Percentiles rank a stretch among this genome's conserved stretches.
Conservation (phyloP, 2,888 invertebrate species). For the Tortrix viridana region DNA sequence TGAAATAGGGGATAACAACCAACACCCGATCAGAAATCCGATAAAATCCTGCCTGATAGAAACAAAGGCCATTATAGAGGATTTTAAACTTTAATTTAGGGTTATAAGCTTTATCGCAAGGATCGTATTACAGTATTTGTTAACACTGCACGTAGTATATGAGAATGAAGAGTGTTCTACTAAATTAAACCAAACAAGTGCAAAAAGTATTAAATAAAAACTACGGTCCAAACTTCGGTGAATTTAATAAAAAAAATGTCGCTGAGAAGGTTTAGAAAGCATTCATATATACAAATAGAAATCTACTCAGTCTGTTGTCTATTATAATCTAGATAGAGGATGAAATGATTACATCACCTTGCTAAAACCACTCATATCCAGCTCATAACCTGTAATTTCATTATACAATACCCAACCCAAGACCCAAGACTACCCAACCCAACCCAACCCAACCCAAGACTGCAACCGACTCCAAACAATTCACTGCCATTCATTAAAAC, state of each 20-base stretch:
- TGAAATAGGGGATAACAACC: constrained; percentile 41
- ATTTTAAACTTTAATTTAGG: constrained; percentile 52
- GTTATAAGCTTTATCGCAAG: constrained; percentile 44
- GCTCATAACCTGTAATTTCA: not conserved
- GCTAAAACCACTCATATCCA: too few species aligned
- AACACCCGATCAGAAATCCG: constrained; percentile 42
- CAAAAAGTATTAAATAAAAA: too few species aligned
- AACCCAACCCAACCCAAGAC: not conserved
- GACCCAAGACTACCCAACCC: not conserved
- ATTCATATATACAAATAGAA: too few species aligned
- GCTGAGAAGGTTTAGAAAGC: too few species aligned
- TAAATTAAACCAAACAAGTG: too few species aligned
- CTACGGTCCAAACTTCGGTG: too few species aligned
- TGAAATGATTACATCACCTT: too few species aligned
- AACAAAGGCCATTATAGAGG: constrained; percentile 47
- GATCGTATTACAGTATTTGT: not conserved
- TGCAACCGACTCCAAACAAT: constrained; percentile 29
- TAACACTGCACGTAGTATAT: not conserved
- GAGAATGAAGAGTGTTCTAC: too few species aligned
- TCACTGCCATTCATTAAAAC: constrained; percentile 50
- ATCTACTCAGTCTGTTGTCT: too few species aligned
- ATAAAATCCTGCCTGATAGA: constrained; percentile 48
- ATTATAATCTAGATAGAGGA: too few species aligned
- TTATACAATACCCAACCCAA: not conserved
- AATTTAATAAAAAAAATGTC: too few species aligned